A percentile compares a stretch with the other conserved stretches of the same genome.
Conservation (phyloP, 2,113 vertebrate genomes). For the Suricata suricatta region DNA sequence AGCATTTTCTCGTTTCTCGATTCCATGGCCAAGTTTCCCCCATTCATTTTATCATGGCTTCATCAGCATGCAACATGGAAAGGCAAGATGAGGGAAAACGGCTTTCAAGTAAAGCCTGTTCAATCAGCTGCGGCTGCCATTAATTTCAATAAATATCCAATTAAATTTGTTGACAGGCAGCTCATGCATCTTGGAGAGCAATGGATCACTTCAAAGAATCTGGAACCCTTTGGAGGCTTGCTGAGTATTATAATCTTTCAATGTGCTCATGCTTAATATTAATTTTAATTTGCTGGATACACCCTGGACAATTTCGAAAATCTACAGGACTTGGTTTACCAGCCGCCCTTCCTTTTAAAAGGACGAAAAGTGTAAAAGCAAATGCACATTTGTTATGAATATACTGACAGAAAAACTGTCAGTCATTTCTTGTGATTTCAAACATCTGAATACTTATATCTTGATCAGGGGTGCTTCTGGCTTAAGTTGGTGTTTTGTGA, state of each 20-base stretch:
- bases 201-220: constrained; percentile 65
- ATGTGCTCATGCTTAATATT: constrained; percentile 13
- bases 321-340: constrained; percentile 34
- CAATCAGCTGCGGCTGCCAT: constrained; percentile 38
- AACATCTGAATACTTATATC: not conserved
- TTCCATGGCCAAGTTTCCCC: not conserved
- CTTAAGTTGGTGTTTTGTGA: not conserved
- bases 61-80: not conserved
- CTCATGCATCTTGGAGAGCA: constrained; percentile 73
- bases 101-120: not conserved
- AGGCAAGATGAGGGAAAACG: not conserved
- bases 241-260: constrained; percentile 47
- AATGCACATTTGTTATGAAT: constrained; percentile 18
- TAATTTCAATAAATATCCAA: constrained; percentile 70
- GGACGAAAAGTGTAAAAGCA: constrained; percentile 17
- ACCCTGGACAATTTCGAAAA: constrained; percentile 37
- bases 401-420: not conserved
- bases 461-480: not conserved
- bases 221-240: constrained; percentile 25
- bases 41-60: fast-evolving
- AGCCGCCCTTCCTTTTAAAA: constrained; percentile 30
- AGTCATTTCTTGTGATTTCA: not conserved
- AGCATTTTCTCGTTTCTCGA: not conserved
- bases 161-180: constrained; percentile 65
- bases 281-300: constrained; percentile 66